Base-by-base conservation (phyloP, 2,888 invertebrate genomes). In the Kryphioiulus occultus region DNA sequence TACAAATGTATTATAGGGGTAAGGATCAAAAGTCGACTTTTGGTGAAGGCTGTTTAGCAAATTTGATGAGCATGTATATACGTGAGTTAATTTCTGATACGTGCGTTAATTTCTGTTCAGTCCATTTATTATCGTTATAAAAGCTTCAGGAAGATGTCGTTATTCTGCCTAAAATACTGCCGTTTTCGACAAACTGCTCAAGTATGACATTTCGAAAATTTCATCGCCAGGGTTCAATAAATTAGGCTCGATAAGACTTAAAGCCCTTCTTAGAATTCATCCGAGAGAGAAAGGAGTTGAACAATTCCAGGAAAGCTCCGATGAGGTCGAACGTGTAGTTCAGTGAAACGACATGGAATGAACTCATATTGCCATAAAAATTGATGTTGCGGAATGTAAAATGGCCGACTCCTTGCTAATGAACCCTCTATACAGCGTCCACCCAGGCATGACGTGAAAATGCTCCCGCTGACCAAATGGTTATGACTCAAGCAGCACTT, bases 301-400 rank as follows among this genome's bases (percentile, higher is more conserved):
- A 53, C 53, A 5, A 53, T 53, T 53, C 53, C n/a, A 19, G 53
- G 53, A 53, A 53, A n/a, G 15, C 53, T n/a, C 53, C 53, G 15
- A 7, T 53, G 53, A 19, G 53, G 53, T 53, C 15, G 53, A 12
- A 53, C 53, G 53, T 53, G 53, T n/a, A 53, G 19, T 53, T 53
- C 53, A n/a, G n/a, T n/a, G n/a, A n/a, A 53, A 53, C 53, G 53
- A n/a, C 53, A 53, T 53, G 53, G n/a, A 53, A 53, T 53, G 53
- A 53, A 53, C 53, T 53, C 53, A n/a, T 53, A 53, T 53, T 53
- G 53, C 53, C 19, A n/a, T 53, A 53, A 53, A 53, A 53, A n/a
- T 53, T 53, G 53, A 53, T 53, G 53, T 53, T n/a, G 53, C 53
- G 53, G 53, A 53, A 53, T 53, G 53, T 53, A n/a, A 53, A 53